Evolutionary conservation across 2,113 vertebrate genomes (phyloP).

Genomic region (Phoenicopterus ruber): DNA sequence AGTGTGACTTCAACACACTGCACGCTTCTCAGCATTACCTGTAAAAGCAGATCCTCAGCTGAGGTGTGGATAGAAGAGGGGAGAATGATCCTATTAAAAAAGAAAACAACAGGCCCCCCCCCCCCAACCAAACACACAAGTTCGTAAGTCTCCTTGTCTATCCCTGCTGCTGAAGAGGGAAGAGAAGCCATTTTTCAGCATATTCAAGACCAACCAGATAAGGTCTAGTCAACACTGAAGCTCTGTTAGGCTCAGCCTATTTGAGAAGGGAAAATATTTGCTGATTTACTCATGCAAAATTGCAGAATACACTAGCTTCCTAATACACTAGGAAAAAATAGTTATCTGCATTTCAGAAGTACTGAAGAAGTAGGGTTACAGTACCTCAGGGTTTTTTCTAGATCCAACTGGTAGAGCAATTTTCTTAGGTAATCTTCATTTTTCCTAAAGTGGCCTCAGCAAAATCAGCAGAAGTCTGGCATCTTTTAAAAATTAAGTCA

Average conservation of each 20-base stretch:
- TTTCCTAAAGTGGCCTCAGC: not conserved
- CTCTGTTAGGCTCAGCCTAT: not conserved
- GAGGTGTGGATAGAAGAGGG: not conserved
- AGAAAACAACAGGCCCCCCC: not conserved
- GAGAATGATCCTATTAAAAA: not conserved
- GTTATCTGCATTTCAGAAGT: not conserved
- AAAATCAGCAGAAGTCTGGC: not conserved
- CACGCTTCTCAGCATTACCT: not conserved
- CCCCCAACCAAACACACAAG: not conserved
- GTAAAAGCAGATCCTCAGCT: not conserved
- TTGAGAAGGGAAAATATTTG: not conserved
- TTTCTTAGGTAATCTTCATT: not conserved
- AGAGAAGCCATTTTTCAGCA: not conserved
- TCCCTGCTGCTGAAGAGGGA: not conserved
- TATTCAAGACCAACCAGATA: not conserved
- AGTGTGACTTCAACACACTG: not conserved
- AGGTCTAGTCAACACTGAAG: not conserved
- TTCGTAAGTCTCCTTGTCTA: not conserved
- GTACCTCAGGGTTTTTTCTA: not conserved
- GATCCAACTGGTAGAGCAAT: not conserved
- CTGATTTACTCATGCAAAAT: rapidly evolving
- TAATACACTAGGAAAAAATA: not conserved
- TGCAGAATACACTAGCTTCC: not conserved
- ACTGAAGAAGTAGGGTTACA: not conserved
- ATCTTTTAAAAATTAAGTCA: not conserved